These are phyloP conservation scores for Columbina picui DNA, from an alignment of 2,113 vertebrate genomes.

Conservation along the genomic window DNA sequence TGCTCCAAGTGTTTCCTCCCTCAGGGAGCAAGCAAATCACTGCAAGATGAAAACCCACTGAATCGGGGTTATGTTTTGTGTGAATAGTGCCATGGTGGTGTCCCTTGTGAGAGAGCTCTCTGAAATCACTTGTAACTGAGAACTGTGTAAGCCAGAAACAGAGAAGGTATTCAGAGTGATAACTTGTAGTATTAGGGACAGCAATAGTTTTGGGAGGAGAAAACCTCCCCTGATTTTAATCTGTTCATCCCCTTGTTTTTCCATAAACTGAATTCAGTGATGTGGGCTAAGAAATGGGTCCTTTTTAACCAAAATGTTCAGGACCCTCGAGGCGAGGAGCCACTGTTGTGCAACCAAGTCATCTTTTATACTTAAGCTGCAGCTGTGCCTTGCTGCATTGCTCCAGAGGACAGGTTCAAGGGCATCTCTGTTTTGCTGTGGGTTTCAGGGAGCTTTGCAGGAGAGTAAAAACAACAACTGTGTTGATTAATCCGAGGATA, in stretches of 20 bases:
- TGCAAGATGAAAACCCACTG: background rate
- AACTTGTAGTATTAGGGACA: background rate
- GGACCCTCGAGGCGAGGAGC: background rate
- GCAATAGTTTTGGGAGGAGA: background rate
- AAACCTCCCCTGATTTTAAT: background rate
- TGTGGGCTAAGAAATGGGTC: background rate
- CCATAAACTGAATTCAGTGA: background rate
- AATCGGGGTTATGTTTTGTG: background rate
- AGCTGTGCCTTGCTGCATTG: background rate
- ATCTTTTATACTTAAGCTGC: background rate
- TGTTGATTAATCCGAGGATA: background rate
- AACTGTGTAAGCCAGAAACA: background rate
- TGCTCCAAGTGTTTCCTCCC: background rate
- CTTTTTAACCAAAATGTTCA: background rate
- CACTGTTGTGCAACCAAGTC: background rate
- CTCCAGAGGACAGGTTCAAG: conserved; percentile 17
- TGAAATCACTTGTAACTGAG: background rate
- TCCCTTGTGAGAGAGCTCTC: background rate
- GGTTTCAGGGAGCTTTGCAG: background rate
- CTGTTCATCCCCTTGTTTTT: background rate
- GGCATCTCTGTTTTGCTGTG: background rate
- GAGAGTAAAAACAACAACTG: background rate
- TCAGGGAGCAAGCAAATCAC: background rate
- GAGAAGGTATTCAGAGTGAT: background rate
- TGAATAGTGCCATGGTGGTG: background rate